Evolutionary conservation across 2,113 vertebrate genomes (phyloP).

Genomic region (Leptosomus discolor): DNA sequence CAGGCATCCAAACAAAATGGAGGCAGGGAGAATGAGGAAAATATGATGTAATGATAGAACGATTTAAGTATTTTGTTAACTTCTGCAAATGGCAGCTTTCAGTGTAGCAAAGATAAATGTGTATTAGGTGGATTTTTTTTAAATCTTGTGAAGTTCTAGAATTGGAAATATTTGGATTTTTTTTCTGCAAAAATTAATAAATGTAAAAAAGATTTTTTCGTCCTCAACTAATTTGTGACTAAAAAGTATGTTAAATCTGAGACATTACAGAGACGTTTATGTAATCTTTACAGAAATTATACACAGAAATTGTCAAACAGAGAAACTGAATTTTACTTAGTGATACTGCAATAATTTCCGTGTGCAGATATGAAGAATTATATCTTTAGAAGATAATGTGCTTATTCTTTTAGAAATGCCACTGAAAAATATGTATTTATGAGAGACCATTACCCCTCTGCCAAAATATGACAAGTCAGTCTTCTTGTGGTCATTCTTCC

Average conservation of each 20-base stretch:
- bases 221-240: neutral
- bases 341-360: neutral
- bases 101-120: rapidly evolving
- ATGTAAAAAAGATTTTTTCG: rapidly evolving
- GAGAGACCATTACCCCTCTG: neutral
- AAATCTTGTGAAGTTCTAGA: neutral
- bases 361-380: neutral
- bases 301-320: neutral
- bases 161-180: neutral
- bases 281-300: neutral
- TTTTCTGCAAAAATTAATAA: neutral
- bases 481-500: neutral
- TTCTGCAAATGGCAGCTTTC: neutral
- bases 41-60: neutral
- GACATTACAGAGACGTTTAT: neutral
- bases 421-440: neutral
- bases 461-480: neutral
- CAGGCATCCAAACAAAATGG: neutral
- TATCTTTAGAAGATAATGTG: neutral
- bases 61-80: neutral
- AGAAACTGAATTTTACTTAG: neutral
- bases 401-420: neutral
- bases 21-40: neutral
- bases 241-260: neutral
- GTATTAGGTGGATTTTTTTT: neutral